Percentiles rank a stretch among this genome's conserved stretches.
Evolutionary conservation across 1,140 invertebrate species (phyloP).

Genomic region (Lepidurus couesii): DNA sequence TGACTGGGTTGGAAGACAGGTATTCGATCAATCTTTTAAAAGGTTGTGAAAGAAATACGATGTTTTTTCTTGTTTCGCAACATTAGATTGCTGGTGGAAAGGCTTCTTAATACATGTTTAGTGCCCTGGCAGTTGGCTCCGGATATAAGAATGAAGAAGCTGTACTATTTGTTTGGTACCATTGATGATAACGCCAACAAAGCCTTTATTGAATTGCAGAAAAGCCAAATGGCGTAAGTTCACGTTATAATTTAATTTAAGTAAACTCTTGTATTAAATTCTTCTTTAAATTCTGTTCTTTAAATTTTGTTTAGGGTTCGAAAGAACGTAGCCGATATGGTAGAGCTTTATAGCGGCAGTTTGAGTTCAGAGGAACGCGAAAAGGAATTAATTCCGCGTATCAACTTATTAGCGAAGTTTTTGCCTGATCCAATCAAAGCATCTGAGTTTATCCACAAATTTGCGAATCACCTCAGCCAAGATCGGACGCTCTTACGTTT

Average conservation of each 20-base stretch:
- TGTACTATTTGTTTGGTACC: slow-evolving; percentile 85
- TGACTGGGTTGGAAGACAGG: slow-evolving; percentile 66
- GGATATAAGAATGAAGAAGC: slow-evolving; percentile 85
- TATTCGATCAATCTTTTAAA: slow-evolving; percentile 38
- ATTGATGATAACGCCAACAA: slow-evolving; percentile 93
- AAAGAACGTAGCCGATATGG: slow-evolving; percentile 74
- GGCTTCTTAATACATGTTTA: slow-evolving; percentile 89
- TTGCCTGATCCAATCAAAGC: slow-evolving; percentile 91
- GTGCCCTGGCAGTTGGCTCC: slow-evolving; percentile 85
- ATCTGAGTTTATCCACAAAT: slow-evolving; percentile 83
- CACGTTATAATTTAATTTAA: slow-evolving; percentile 34
- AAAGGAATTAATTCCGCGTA: slow-evolving; percentile 59
- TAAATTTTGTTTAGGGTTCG: slow-evolving; percentile 55
- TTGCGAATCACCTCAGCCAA: slow-evolving; percentile 71
- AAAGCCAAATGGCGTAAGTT: slow-evolving; percentile 72
- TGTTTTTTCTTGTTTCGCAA: slow-evolving; percentile 34
- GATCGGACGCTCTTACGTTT: slow-evolving; percentile 69
- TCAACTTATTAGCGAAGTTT: slow-evolving; percentile 59
- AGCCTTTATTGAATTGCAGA: slow-evolving; percentile 90
- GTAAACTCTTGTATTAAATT: not conserved
- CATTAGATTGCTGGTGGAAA: slow-evolving; percentile 80
- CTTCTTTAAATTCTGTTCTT: slow-evolving; percentile 32
- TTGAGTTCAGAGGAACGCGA: slow-evolving; percentile 53
- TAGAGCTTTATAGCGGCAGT: slow-evolving; percentile 67
- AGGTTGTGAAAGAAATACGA: slow-evolving; percentile 2